Conservation (phyloP, 53 echinoderm and acorn worm genomes). For the Arbacia lixula region DNA sequence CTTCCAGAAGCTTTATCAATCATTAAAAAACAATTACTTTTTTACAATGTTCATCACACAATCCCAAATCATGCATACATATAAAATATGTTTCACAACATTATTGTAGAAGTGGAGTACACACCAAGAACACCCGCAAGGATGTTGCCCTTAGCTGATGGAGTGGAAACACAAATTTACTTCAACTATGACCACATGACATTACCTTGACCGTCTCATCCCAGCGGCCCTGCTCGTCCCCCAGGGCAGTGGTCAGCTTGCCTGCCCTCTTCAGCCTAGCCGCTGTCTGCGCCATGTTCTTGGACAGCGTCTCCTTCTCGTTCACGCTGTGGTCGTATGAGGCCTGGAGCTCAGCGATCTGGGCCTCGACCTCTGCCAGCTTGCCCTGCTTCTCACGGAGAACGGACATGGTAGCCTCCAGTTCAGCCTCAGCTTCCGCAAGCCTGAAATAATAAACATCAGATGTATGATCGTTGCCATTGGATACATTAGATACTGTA, state of each 20-base stretch:
- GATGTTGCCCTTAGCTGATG: too few species aligned
- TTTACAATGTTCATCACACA: too few species aligned
- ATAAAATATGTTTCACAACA: not conserved
- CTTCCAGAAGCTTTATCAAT: too few species aligned
- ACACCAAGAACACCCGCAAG: too few species aligned
- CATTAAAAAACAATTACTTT: too few species aligned
- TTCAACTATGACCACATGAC: too few species aligned
- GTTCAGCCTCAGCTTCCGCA: slow-evolving; percentile 84
- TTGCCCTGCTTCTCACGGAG: slow-evolving; percentile 93
- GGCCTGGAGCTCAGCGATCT: slow-evolving; percentile 98
- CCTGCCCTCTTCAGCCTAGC: slow-evolving; percentile 93
- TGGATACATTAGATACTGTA: too few species aligned
- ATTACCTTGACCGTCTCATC: slow-evolving; percentile 95
- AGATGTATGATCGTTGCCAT: not conserved
- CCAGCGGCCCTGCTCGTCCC: slow-evolving; percentile 97
- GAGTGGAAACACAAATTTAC: too few species aligned
- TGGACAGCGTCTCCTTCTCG: slow-evolving; percentile 90
- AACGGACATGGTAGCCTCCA: slow-evolving; percentile 87
- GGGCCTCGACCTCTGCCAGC: slow-evolving; percentile 86
- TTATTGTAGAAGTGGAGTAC: not conserved
- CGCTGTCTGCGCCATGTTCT: slow-evolving; percentile 94
- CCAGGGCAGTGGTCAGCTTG: slow-evolving; percentile 93
- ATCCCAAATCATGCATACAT: too few species aligned
- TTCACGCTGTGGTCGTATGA: slow-evolving; percentile 89
- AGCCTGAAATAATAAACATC: slow-evolving; percentile 51